Evolutionary conservation across 2,888 invertebrate genomes (phyloP).

Genomic region (Halocaridina rubra): DNA sequence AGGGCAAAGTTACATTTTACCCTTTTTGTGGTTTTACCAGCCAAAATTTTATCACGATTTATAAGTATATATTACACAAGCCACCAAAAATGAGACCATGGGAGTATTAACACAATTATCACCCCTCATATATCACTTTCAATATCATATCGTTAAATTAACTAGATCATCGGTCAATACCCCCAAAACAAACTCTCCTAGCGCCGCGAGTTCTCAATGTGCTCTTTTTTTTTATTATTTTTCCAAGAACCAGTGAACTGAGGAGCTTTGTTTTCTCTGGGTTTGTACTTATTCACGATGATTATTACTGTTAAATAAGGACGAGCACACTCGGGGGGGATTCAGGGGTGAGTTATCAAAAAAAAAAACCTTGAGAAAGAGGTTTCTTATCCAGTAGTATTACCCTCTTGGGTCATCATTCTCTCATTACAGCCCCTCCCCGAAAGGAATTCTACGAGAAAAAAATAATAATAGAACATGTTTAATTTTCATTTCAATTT

Average conservation of each 20-base stretch:
- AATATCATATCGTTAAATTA: no score
- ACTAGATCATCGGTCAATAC: no score
- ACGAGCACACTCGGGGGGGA: slow-evolving; percentile 4
- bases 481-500: slow-evolving; percentile 26
- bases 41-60: no score
- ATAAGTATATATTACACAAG: no score
- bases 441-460: neutral
- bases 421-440: neutral
- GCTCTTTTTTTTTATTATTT: slow-evolving; percentile 29
- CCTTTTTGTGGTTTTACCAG: no score
- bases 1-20: no score
- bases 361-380: no score
- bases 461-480: slow-evolving; percentile 13
- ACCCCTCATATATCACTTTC: neutral
- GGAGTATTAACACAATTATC: no score
- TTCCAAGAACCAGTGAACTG: slow-evolving; percentile 35
- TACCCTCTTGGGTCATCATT: no score
- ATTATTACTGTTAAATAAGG: slow-evolving; percentile 33
- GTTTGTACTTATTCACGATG: slow-evolving; percentile 51
- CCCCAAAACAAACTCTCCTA: slow-evolving; percentile 40
- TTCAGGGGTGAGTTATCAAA: slow-evolving; percentile 3
- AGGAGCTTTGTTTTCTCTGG: slow-evolving; percentile 58
- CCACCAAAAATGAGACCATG: no score
- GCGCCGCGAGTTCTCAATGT: slow-evolving; percentile 48
- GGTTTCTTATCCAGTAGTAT: no score